A percentile compares a stretch with the other conserved stretches of the same genome.
Evolutionary conservation across 2,113 vertebrate species (phyloP).

Genomic region (Ammodytes dubius): DNA sequence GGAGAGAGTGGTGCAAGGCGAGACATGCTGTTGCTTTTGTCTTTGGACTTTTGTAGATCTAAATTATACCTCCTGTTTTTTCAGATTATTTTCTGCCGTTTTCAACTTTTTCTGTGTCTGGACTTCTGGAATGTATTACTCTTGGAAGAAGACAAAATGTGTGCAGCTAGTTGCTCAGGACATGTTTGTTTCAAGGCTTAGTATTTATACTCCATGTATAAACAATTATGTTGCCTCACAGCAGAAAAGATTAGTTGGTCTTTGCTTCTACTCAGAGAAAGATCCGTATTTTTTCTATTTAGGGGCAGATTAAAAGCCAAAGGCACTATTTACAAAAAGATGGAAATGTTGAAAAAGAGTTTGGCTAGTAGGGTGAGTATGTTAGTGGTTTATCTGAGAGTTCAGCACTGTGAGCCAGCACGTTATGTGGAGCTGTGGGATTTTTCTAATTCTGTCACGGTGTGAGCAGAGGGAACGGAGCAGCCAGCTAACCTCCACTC

Average conservation of each 20-base stretch:
- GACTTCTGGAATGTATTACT: conserved; percentile 7
- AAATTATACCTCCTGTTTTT: conserved; percentile 31
- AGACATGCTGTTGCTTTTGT: conserved; percentile 25
- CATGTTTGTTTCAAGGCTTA: conserved; percentile 57
- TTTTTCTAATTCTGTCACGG: conserved; percentile 59
- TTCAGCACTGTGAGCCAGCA: conserved; percentile 35
- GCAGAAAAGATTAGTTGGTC: conserved; percentile 25
- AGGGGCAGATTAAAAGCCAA: conserved; percentile 27
- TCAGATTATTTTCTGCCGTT: conserved; percentile 34
- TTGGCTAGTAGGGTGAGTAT: not conserved
- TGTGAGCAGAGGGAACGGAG: conserved; percentile 39
- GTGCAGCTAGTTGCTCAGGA: conserved; percentile 17
- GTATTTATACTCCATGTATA: conserved; percentile 65
- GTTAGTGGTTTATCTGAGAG: conserved; percentile 38
- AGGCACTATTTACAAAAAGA: not conserved
- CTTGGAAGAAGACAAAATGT: conserved; percentile 28
- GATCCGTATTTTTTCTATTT: conserved; percentile 24
- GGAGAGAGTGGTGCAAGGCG: conserved; percentile 12
- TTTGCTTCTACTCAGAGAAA: conserved; percentile 33
- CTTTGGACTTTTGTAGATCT: conserved; percentile 46
- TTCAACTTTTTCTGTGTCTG: conserved; percentile 16
- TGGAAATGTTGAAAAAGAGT: not conserved
- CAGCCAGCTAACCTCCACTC: conserved; percentile 39
- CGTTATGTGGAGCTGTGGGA: conserved; percentile 41
- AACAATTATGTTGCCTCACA: conserved; percentile 50